Evolutionary conservation across 2,113 vertebrate species (phyloP).

Genomic region (Clupea harengus): DNA sequence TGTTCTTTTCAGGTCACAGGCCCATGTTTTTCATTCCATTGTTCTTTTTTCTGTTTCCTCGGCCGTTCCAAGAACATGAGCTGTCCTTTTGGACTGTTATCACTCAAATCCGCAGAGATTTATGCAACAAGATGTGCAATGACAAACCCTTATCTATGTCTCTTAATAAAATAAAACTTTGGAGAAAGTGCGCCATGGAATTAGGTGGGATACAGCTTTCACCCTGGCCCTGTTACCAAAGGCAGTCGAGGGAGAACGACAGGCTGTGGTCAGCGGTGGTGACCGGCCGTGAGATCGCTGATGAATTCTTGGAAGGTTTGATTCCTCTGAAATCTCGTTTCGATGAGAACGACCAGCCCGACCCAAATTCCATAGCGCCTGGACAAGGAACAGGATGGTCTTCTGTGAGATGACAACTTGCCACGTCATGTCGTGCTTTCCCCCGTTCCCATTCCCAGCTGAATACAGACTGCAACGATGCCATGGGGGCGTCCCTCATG

Average conservation of each 20-base stretch:
- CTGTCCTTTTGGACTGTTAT: constrained; percentile 37
- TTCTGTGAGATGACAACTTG: neutral
- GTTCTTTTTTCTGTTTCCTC: neutral
- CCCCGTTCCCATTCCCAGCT: neutral
- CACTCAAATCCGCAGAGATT: constrained; percentile 41
- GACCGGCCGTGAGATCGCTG: neutral
- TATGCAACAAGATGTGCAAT: constrained; percentile 41
- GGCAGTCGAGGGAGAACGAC: constrained; percentile 34
- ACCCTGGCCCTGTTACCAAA: neutral
- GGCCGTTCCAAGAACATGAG: constrained; percentile 11
- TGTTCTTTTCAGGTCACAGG: neutral
- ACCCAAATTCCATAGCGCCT: neutral
- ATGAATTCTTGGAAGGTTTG: neutral
- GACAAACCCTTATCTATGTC: constrained; percentile 40
- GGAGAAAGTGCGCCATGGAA: neutral
- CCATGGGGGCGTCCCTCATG: neutral
- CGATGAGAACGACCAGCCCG: neutral
- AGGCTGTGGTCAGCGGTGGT: neutral
- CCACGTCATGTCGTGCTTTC: neutral
- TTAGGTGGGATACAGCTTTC: constrained; percentile 44
- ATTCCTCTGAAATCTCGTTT: neutral
- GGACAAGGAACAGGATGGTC: neutral
- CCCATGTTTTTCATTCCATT: neutral
- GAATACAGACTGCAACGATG: neutral
- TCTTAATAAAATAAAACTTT: constrained; percentile 35